Base-by-base conservation (phyloP, 2,888 invertebrate species). In the Branchellion lobata region DNA sequence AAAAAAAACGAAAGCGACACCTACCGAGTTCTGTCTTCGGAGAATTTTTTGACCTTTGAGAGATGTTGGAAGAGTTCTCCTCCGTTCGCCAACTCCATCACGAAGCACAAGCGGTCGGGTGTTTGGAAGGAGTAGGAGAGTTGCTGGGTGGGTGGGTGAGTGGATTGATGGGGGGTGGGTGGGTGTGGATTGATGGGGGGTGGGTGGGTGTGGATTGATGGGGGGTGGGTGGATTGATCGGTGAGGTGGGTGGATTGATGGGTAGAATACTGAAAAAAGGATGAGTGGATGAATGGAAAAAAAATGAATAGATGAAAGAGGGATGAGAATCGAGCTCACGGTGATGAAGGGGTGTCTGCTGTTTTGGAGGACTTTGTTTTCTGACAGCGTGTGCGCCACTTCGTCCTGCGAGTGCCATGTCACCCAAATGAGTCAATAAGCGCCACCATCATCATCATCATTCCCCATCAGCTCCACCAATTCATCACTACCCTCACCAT, bases 81-180 rank as follows among this genome's bases (percentile, higher is more conserved):
- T 80, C 89, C 99, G 88, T 98, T 98, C 1, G 98, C 98, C 89
- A 98, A 99, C 89, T 99, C 98, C 96, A 99, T 98, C 76, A 99
- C 98, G 90, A 99, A 99, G 90, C 97, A 99, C 84, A 99, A 91
- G 85, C 98, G 92, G 89, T 99, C 98, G 82, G 93, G 92, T 81
- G 98, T 99, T 92, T 90, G 97, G 91, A 99, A 99, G 85, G 97
- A 97, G 91, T 97, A 99, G 90, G 96, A 96, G 86, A 99, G 91
- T 85, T 96, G 94, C 96, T 96, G 90, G 29, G 90, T 81, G 78
- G 57, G n/a, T 29, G 33, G 31, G 33, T 33, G 24, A 21, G 31
- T 31, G 8, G 34, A 24, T n/a, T n/a, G 40, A 71, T 36, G 40
- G 40, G 5, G 40, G 40, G 5, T n/a, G 14, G 5, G 40, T 14